A percentile compares a stretch with the other conserved stretches of the same genome.
phyloP scores from a whole-genome alignment of 2,113 vertebrate species.

The Prunella himalayana region DNA sequence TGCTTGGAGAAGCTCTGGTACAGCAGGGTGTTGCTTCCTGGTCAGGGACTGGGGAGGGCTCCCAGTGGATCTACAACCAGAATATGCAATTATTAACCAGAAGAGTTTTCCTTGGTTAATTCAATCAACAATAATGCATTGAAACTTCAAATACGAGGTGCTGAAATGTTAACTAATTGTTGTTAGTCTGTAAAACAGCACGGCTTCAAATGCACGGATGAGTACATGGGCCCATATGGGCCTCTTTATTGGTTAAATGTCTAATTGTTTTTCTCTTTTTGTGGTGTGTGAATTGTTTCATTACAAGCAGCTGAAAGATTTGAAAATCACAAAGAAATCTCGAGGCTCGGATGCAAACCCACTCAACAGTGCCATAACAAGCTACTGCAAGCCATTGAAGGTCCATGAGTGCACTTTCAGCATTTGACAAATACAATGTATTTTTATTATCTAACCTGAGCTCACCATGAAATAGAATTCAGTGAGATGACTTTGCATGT shows the following conservation, averaged over 20 bases:
- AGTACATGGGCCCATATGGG: not conserved
- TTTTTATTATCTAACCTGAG: not conserved
- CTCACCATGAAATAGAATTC: not conserved
- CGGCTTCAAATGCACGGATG: not conserved
- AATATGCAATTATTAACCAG: not conserved
- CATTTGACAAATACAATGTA: not conserved
- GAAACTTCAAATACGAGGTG: not conserved
- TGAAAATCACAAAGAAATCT: not conserved
- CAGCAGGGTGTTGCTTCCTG: not conserved
- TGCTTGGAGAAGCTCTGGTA: not conserved
- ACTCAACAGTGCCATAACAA: not conserved
- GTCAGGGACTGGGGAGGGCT: not conserved
- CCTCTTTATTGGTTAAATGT: not conserved
- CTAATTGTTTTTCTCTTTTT: not conserved
- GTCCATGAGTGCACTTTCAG: not conserved
- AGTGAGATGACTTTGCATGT: not conserved
- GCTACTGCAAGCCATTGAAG: not conserved
- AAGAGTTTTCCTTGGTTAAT: not conserved
- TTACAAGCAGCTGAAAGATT: not conserved
- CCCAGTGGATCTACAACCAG: not conserved
- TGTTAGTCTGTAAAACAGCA: not conserved
- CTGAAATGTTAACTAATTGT: not conserved
- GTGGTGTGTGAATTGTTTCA: not conserved
- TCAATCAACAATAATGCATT: not conserved
- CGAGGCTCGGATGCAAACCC: fast-evolving